A percentile compares a stretch with the other conserved stretches of the same genome.
Evolutionary conservation across 2,113 vertebrate genomes (phyloP).

Genomic region (Myrmophylax atrothorax): DNA sequence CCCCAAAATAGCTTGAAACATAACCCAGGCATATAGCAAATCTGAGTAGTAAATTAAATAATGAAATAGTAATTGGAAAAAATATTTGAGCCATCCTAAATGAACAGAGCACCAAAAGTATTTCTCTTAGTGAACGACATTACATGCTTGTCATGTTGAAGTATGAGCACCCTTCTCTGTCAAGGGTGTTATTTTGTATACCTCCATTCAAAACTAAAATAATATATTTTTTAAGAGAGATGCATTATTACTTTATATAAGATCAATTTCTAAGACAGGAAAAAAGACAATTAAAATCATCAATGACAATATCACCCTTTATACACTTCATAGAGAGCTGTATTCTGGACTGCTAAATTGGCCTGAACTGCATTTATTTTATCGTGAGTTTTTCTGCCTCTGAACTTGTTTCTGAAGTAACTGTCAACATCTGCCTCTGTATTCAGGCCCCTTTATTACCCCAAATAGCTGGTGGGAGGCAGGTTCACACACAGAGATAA

Average conservation of each 20-base stretch:
- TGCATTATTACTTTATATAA: not conserved
- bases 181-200: not conserved
- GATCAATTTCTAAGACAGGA: not conserved
- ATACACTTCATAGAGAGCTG: not conserved
- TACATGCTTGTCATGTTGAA: not conserved
- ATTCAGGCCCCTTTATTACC: not conserved
- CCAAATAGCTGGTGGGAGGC: not conserved
- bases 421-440: not conserved
- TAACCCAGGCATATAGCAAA: not conserved
- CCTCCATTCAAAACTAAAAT: not conserved
- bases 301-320: not conserved
- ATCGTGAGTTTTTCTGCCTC: not conserved
- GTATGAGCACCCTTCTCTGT: not conserved
- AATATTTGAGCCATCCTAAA: not conserved
- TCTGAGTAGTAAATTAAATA: not conserved
- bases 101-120: not conserved
- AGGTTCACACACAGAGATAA: not conserved
- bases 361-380: not conserved
- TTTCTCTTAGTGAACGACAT: not conserved
- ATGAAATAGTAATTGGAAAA: not conserved
- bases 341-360: not conserved
- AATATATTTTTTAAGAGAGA: not conserved
- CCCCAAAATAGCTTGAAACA: not conserved
- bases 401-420: slow-evolving; percentile 3
- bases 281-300: not conserved